Evolutionary conservation across 2,797 vertebrate genomes (phyloP).

Genomic region (Squalus acanthias): DNA sequence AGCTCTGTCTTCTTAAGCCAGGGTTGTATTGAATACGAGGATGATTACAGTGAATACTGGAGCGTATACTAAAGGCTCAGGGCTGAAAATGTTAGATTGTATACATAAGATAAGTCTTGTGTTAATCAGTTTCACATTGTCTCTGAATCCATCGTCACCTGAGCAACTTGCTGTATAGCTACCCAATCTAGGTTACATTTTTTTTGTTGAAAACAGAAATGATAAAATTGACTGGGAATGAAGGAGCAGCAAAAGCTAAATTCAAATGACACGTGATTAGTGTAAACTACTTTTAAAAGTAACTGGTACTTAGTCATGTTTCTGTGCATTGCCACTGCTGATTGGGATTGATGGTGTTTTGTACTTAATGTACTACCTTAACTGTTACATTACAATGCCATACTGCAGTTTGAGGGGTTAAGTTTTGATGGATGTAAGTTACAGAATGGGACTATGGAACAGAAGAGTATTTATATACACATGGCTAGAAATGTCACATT

Average conservation of each 20-base stretch:
- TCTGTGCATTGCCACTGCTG: neutral
- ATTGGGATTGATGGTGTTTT: neutral
- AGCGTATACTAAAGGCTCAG: neutral
- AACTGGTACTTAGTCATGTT: neutral
- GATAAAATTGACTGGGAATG: neutral
- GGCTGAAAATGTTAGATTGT: neutral
- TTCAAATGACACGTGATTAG: neutral
- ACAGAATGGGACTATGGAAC: neutral
- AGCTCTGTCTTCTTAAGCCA: neutral
- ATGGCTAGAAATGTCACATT: neutral
- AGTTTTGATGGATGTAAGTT: neutral
- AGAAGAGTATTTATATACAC: neutral
- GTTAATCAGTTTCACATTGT: neutral
- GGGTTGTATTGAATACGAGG: neutral
- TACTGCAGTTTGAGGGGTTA: neutral
- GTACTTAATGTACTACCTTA: neutral
- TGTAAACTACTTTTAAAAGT: neutral
- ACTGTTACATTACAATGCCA: neutral
- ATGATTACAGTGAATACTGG: neutral
- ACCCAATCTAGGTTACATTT: neutral
- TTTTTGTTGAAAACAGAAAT: neutral
- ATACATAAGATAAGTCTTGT: neutral
- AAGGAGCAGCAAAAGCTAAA: neutral
- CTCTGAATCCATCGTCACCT: neutral
- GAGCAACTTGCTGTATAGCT: neutral